Evolutionary conservation across 2,113 vertebrate genomes (phyloP).

Genomic region (Melanotaenia duboulayi): DNA sequence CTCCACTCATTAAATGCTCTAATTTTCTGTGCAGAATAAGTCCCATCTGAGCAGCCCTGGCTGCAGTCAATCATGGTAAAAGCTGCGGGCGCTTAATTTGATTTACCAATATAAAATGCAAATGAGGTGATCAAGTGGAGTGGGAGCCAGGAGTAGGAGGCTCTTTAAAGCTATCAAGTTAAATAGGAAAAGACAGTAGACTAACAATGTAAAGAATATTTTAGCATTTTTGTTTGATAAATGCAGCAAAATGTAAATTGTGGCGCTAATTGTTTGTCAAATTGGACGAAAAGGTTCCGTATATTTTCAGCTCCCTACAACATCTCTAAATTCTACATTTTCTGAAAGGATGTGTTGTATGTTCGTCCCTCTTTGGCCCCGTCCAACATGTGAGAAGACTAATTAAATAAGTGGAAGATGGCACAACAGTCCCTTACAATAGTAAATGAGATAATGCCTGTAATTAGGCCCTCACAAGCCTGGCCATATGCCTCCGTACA

Average conservation of each 20-base stretch:
- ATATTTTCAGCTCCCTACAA: slow-evolving; percentile 81
- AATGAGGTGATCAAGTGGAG: slow-evolving; percentile 99
- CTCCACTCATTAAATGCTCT: slow-evolving; percentile 95
- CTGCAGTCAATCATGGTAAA: slow-evolving; percentile 99
- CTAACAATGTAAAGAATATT: slow-evolving; percentile 96
- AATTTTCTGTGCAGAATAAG: slow-evolving; percentile 96
- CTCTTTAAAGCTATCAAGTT: slow-evolving; percentile 99
- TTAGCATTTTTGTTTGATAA: slow-evolving; percentile 99
- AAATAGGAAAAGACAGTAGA: slow-evolving; percentile 97
- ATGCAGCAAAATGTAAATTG: slow-evolving; percentile 97
- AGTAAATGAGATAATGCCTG: slow-evolving; percentile 91
- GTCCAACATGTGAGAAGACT: slow-evolving; percentile 95
- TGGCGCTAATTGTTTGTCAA: slow-evolving; percentile 97
- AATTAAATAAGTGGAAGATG: slow-evolving; percentile 99
- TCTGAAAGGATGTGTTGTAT: slow-evolving; percentile 80
- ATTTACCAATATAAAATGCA: slow-evolving; percentile 99
- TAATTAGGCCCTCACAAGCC: slow-evolving; percentile 90
- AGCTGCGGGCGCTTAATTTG: slow-evolving; percentile 99
- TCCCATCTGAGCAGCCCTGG: slow-evolving; percentile 95
- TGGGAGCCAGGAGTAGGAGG: slow-evolving; percentile 91
- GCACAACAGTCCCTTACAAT: slow-evolving; percentile 92
- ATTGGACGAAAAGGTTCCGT: slow-evolving; percentile 92
- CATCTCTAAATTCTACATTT: slow-evolving; percentile 59
- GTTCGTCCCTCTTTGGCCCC: slow-evolving; percentile 90
- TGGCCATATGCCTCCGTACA: slow-evolving; percentile 85